Conservation (phyloP, 2,113 vertebrate species). For the cat (Felis catus) region DNA sequence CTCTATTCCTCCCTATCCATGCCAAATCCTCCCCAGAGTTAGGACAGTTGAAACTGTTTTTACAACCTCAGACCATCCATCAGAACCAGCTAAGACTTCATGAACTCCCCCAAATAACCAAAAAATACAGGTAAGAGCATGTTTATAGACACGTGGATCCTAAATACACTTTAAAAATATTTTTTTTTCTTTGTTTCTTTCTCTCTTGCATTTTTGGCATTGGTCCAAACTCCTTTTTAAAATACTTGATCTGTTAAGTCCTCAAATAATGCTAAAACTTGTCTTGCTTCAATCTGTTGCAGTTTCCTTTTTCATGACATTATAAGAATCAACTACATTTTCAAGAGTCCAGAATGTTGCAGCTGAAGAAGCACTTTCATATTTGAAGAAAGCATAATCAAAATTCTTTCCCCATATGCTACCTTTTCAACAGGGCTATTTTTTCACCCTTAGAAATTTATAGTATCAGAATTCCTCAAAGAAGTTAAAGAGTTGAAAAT, state of each 20-base stretch:
- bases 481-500: background rate
- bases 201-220: background rate
- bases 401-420: constrained; percentile 62
- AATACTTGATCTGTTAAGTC: constrained; percentile 59
- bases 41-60: constrained; percentile 15
- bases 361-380: constrained; percentile 64
- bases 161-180: constrained; percentile 7
- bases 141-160: background rate
- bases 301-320: constrained; percentile 46
- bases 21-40: background rate
- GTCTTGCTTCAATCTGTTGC: constrained; percentile 20
- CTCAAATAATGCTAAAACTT: background rate
- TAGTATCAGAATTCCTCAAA: constrained; percentile 45
- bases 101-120: background rate
- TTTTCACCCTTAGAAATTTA: constrained; percentile 51
- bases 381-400: constrained; percentile 67
- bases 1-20: background rate
- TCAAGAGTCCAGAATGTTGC: constrained; percentile 65
- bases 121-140: background rate
- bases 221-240: constrained; percentile 4
- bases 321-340: constrained; percentile 54
- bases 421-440: constrained; percentile 24
- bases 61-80: background rate
- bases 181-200: background rate
- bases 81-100: background rate